These are phyloP conservation scores for Acheta domesticus DNA, from an alignment of 2,888 invertebrate genomes.

Conservation along the genomic window DNA sequence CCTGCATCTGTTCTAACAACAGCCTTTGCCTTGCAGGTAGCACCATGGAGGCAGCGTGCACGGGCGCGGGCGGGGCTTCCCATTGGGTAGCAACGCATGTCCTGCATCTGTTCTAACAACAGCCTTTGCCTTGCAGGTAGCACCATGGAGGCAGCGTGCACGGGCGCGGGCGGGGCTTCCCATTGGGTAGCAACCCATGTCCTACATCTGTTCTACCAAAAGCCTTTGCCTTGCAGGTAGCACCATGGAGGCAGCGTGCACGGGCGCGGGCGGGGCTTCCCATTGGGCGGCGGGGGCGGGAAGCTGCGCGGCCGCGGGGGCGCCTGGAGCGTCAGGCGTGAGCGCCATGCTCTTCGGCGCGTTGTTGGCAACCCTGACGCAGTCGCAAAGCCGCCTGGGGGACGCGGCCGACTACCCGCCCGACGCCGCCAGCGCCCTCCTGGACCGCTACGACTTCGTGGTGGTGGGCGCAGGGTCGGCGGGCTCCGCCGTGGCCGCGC, in stretches of 20 bases:
- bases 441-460: slow-evolving; percentile 31
- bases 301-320: background rate
- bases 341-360: background rate
- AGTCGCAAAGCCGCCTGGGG: background rate
- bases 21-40: too few relatives aligned
- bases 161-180: background rate
- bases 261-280: too few relatives aligned
- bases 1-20: too few relatives aligned
- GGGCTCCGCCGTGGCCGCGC: slow-evolving; percentile 47
- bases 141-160: too few relatives aligned
- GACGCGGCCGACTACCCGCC: background rate
- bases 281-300: background rate
- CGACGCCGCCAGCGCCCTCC: slow-evolving; percentile 2
- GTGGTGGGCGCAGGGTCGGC: slow-evolving; percentile 43
- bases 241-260: too few relatives aligned
- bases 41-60: too few relatives aligned
- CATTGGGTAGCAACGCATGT: too few relatives aligned
- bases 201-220: too few relatives aligned
- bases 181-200: background rate
- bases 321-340: background rate
- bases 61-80: too few relatives aligned
- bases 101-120: too few relatives aligned
- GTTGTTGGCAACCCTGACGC: background rate
- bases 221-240: too few relatives aligned
- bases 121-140: too few relatives aligned